Base-by-base conservation (phyloP, 2,888 invertebrate species). In the Drosophila austrosaltans region DNA sequence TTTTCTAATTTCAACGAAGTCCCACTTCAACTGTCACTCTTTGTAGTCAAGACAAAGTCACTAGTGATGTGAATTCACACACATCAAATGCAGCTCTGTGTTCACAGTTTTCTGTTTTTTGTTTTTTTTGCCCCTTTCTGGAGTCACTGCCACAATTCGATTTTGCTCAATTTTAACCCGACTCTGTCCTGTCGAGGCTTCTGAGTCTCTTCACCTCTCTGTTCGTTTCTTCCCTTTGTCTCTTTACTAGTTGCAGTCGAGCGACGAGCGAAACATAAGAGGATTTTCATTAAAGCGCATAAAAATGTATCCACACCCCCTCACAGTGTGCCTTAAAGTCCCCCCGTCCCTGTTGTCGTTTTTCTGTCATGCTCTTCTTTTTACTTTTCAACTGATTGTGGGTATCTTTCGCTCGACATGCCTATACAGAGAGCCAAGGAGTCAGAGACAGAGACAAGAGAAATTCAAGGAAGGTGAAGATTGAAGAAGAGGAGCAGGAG, bases 231-330 rank as follows among this genome's bases (percentile, higher is more conserved):
- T 70, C 56, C 53, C 48, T 36, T 36, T 36, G 36, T 36, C 25
- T 25, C 39, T 63, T 12, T 25, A 12, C 39, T 32, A 39, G 57
- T 53, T 53, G 59, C 66, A 60, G 60, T 40, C 67, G 66, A 63
- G 63, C 71, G 71, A 72, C 67, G 48, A 48, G 48, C 48, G 48
- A 66, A 72, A 63, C 86, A 70, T 85, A 88, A 85, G 87, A 83
- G 86, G 84, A 83, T 88, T 85, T 84, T 88, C 88, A 86, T 88
- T 88, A 88, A 77, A 76, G 81, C 80, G 77, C 78, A 88, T 83
- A 75, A 85, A 78, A 79, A 78, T 73, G 59, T 75, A 64, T 62
- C 54, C 68, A 53, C 64, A 28, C 48, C 54, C 66, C 56, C 64
- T 42, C 22, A 25, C 5, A 10, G 22, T 10, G 10, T 25, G 16